These are phyloP conservation scores for Geococcyx californianus DNA, from an alignment of 2,113 vertebrate species.

Conservation along the genomic window DNA sequence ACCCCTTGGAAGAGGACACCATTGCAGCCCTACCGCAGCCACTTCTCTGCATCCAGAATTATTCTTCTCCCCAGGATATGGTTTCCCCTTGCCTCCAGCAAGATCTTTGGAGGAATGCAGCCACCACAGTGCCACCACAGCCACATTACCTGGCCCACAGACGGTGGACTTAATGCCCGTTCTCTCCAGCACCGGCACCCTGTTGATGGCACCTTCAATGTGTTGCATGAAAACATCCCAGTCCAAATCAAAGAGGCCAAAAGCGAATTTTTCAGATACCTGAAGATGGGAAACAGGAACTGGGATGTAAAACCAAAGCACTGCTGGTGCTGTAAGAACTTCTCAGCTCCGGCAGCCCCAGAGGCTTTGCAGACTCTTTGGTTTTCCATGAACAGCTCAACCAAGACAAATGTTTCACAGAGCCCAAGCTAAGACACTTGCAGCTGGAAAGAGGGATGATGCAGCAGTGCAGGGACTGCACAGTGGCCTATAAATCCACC, in stretches of 20 bases:
- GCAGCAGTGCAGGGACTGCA: background rate
- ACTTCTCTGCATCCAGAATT: background rate
- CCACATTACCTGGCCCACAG: slow-evolving; percentile 88
- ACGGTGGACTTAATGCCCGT: slow-evolving; percentile 96
- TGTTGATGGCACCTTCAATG: slow-evolving; percentile 90
- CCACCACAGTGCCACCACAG: fast-evolving
- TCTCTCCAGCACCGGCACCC: slow-evolving; percentile 88
- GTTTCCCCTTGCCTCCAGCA: background rate
- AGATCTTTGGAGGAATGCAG: background rate
- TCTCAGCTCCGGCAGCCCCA: background rate
- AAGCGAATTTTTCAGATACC: slow-evolving; percentile 93
- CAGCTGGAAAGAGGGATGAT: background rate
- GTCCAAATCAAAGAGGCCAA: slow-evolving; percentile 95
- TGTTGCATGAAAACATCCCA: slow-evolving; percentile 95
- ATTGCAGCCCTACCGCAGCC: background rate
- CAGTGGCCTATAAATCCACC: background rate
- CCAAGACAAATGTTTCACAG: background rate
- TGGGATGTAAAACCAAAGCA: fast-evolving
- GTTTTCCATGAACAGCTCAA: background rate
- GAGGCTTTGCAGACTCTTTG: background rate
- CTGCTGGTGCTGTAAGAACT: background rate
- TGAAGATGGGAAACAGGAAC: slow-evolving; percentile 15
- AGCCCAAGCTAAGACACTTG: background rate
- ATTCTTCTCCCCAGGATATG: background rate
- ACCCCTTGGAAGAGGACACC: background rate